These are phyloP conservation scores for Dipodomys merriami DNA, from an alignment of 2,113 vertebrate genomes.

Conservation along the genomic window DNA sequence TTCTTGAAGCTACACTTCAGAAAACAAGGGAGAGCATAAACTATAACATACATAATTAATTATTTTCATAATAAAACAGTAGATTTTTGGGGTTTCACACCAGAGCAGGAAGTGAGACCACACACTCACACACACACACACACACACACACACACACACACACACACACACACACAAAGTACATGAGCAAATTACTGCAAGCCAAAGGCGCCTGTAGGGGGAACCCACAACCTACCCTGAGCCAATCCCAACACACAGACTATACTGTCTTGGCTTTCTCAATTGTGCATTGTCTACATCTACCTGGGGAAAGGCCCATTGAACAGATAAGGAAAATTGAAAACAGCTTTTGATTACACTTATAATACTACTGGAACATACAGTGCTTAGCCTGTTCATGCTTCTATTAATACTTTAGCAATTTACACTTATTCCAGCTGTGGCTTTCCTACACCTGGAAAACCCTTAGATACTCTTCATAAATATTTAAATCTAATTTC, in stretches of 20 bases:
- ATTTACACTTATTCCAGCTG: not conserved
- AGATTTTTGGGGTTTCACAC: not conserved
- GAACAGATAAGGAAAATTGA: not conserved
- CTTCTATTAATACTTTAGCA: not conserved
- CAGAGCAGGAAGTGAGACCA: not conserved
- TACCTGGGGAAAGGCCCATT: not conserved
- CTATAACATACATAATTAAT: not conserved
- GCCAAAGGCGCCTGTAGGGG: not conserved
- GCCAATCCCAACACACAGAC: not conserved
- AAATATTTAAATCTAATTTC: slow-evolving; percentile 77
- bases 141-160: too few species aligned
- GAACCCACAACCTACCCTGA: not conserved
- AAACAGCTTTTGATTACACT: not conserved
- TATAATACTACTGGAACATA: not conserved
- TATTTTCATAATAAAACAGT: not conserved
- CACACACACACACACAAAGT: too few species aligned
- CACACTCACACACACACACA: too few species aligned
- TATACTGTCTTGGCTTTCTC: not conserved
- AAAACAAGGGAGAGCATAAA: not conserved
- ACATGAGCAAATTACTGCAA: not conserved
- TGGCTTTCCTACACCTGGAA: slow-evolving; percentile 53
- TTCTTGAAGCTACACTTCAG: not conserved
- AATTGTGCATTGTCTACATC: not conserved
- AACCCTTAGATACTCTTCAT: slow-evolving; percentile 46
- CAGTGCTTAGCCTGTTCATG: not conserved